A percentile compares a stretch with the other conserved stretches of the same genome.
These are phyloP conservation scores for Procavia capensis DNA, from an alignment of 2,113 vertebrate species.

Conservation along the genomic window DNA sequence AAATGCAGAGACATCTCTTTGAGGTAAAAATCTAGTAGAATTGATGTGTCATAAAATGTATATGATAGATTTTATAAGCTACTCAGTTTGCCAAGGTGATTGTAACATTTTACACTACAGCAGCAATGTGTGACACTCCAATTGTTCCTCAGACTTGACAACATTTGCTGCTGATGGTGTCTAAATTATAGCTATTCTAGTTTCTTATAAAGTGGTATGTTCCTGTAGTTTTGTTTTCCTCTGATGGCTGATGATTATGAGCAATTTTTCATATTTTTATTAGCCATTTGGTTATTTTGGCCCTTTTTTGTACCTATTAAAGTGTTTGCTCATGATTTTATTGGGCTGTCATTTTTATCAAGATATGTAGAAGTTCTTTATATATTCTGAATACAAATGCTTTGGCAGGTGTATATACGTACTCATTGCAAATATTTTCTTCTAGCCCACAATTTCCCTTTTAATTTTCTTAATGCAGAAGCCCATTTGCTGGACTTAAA, in stretches of 20 bases:
- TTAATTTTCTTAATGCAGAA: background rate
- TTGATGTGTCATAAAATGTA: no score
- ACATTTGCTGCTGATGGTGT: background rate
- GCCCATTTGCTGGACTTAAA: background rate
- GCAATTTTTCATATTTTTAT: background rate
- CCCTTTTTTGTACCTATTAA: background rate
- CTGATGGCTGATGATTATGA: background rate
- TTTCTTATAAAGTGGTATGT: background rate
- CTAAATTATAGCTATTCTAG: background rate
- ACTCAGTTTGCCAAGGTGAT: no score
- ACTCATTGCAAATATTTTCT: background rate
- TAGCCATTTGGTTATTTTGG: background rate
- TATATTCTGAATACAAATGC: background rate
- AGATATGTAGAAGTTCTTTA: background rate
- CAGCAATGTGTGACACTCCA: background rate
- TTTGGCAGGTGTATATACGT: background rate
- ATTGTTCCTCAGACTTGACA: background rate
- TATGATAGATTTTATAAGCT: no score
- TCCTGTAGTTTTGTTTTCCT: background rate
- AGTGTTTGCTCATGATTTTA: background rate
- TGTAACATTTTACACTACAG: no score
- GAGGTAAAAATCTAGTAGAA: no score
- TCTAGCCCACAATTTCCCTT: background rate
- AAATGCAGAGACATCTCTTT: background rate
- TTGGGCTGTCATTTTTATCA: constrained; percentile 14